Base-by-base conservation (phyloP, 2,113 vertebrate genomes). In the Gallinago jamesoni region DNA sequence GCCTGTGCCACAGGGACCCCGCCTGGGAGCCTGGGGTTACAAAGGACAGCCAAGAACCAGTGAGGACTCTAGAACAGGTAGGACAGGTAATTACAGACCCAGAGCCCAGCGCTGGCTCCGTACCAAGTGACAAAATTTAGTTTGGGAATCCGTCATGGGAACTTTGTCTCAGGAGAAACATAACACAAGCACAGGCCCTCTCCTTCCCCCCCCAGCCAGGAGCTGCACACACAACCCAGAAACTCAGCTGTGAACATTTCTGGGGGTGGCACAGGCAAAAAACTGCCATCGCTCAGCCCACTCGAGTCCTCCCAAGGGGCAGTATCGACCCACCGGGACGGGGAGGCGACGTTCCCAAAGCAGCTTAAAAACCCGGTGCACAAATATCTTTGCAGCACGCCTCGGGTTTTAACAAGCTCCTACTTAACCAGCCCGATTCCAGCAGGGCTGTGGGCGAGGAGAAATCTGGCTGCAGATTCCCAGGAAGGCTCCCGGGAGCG, bases 281-380 rank as follows among this genome's bases (percentile, higher is more conserved):
- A 19, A 47, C 9, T 2, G 7, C 35, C 9, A 0, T 7, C 19
- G 37, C 37, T 87, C 60, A 50, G 48, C 68, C 67, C 24, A 35
- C 21, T 16, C 1, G 10, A n/a, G 24, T 28, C 47, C 27, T 74
- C 47, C 41, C n/a, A 28, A 21, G 0, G 19, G 37, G 13, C 43
- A 35, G 14, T 10, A 59, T 41, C 48, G 24, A 33, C 57, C 19
- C 64, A 85, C 28, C 2, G 5, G 37, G 17, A 59, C 0, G 0
- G 20, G 28, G 56, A 66, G 12, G 37, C 0, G 0, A 25, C 0
- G 1, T 55, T 64, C 39, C 25, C 33, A 43, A 67, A 87, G 43
- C 39, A 68, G n/a, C 66, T 72, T 80, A 47, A 50, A 82, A 91
- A 81, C 22, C 48, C 43, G 47, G 69, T 81, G 39, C 56, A 12